A percentile compares a stretch with the other conserved stretches of the same genome.
Evolutionary conservation across 1,140 invertebrate genomes (phyloP).

Genomic region (Oscheius sp.): DNA sequence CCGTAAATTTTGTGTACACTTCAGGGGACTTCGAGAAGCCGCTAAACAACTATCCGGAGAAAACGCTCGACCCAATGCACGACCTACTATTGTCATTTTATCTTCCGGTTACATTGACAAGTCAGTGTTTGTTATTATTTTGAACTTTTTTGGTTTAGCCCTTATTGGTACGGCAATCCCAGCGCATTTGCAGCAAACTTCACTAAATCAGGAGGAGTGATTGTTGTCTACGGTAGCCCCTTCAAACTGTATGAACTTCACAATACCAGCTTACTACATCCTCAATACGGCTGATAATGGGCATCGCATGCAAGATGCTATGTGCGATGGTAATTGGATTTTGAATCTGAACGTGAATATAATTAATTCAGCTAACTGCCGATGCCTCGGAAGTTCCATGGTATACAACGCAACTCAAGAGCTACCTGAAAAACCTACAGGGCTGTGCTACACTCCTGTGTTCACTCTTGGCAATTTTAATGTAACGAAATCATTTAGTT

Average conservation of each 20-base stretch:
- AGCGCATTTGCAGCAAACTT: not conserved
- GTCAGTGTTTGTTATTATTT: not conserved
- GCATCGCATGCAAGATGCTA: not conserved
- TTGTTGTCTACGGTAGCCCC: not conserved
- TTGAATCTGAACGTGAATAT: too few species aligned
- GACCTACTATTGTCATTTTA: not conserved
- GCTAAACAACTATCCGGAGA: not conserved
- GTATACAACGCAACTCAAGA: not conserved
- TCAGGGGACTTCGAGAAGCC: not conserved
- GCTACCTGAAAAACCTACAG: not conserved
- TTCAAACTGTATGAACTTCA: not conserved
- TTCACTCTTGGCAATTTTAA: not conserved
- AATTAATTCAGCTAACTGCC: not conserved
- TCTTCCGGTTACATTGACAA: not conserved
- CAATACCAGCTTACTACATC: not conserved
- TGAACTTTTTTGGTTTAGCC: not conserved
- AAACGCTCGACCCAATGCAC: not conserved
- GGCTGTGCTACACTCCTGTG: not conserved
- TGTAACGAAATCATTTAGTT: not conserved
- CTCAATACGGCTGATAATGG: not conserved
- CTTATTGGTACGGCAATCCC: not conserved
- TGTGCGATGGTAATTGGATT: not conserved
- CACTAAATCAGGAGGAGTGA: not conserved
- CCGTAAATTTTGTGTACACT: not conserved
- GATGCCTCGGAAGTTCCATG: not conserved